phyloP scores from a whole-genome alignment of 2,113 vertebrate species.

The Pycnonotus jocosus region DNA sequence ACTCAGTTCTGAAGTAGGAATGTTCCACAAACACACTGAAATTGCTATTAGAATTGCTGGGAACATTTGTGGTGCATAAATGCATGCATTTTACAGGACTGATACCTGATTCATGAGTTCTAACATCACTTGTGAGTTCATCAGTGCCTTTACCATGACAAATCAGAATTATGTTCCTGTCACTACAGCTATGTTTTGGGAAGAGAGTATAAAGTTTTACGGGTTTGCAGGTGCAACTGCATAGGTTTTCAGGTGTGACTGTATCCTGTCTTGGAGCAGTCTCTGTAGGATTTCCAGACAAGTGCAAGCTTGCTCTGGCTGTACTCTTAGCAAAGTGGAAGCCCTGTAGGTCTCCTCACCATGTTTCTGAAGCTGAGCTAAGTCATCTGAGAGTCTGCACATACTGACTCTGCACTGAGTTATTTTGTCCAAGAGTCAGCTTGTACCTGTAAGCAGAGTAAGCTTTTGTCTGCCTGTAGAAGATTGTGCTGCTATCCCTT shows the following conservation, averaged over 20 bases:
- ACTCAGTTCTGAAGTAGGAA: not conserved
- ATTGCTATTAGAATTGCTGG: not conserved
- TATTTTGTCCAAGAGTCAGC: not conserved
- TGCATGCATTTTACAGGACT: not conserved
- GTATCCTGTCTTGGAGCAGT: not conserved
- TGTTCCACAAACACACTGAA: not conserved
- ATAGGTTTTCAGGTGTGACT: not conserved
- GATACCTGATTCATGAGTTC: not conserved
- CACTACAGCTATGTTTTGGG: not conserved
- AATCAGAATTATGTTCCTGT: not conserved
- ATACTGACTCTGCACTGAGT: not conserved
- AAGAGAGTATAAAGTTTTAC: not conserved
- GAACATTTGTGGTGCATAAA: not conserved
- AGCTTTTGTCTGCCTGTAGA: not conserved
- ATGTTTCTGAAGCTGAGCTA: slow-evolving; percentile 1
- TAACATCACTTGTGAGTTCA: not conserved
- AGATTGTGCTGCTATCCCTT: not conserved
- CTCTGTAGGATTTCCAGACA: not conserved
- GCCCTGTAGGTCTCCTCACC: slow-evolving; percentile 7
- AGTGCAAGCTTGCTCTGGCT: slow-evolving; percentile 19
- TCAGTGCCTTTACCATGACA: not conserved
- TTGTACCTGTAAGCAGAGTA: not conserved
- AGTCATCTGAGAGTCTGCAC: not conserved
- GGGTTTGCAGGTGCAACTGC: not conserved
- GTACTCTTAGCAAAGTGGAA: not conserved